Evolutionary conservation across 1,140 invertebrate genomes (phyloP).

Genomic region (Bombus consobrinus): DNA sequence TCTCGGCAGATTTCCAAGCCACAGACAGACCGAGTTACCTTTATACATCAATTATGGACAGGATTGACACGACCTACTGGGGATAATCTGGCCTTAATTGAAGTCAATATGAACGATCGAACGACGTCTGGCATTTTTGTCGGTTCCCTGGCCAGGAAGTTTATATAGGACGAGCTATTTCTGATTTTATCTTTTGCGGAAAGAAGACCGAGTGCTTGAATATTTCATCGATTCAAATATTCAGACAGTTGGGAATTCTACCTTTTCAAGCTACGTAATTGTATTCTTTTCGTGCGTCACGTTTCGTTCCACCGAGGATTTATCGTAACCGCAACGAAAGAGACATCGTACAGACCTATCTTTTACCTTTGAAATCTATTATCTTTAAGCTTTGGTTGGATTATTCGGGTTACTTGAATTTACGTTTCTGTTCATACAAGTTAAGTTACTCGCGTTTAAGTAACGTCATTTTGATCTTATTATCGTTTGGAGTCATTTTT

Average conservation of each 20-base stretch:
- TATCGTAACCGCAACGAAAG: not conserved
- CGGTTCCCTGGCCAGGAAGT: not conserved
- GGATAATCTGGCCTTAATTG: conserved; percentile 13
- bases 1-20: not conserved
- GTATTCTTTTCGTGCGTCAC: not conserved
- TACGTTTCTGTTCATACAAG: not conserved
- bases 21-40: not conserved
- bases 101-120: not conserved
- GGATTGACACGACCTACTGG: conserved; percentile 12
- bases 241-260: not conserved
- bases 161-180: not conserved
- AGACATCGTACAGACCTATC: not conserved
- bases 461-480: too few relatives aligned
- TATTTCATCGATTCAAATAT: not conserved
- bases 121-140: not conserved
- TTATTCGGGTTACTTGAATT: not conserved
- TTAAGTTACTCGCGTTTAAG: not conserved
- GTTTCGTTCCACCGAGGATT: not conserved
- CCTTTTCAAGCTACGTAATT: not conserved
- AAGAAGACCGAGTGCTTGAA: not conserved
- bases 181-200: too few relatives aligned
- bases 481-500: too few relatives aligned
- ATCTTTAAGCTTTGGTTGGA: not conserved
- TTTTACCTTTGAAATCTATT: not conserved
- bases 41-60: not conserved